Evolutionary conservation across 64 coral and sea anemone species (phyloP).

Genomic region (Montipora cactus): DNA sequence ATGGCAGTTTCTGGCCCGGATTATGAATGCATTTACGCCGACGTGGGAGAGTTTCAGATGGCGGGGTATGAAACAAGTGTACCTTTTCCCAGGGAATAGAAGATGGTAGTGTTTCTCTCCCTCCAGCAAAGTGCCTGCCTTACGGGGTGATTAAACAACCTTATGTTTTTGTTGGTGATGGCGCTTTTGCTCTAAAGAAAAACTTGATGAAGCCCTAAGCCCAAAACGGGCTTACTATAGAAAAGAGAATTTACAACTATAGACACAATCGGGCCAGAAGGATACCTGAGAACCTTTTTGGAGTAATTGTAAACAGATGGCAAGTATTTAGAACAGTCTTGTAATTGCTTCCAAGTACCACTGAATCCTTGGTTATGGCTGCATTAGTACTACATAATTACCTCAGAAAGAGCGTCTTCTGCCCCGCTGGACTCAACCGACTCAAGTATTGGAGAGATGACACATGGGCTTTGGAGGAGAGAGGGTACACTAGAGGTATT

Average conservation of each 20-base stretch:
- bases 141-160: slow-evolving; percentile 17
- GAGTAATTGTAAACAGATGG: slow-evolving; percentile 41
- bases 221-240: slow-evolving; percentile 9
- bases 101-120: slow-evolving; percentile 26
- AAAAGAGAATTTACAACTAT: slow-evolving; percentile 50
- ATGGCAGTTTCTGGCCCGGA: slow-evolving; percentile 14
- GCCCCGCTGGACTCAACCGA: background rate
- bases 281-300: slow-evolving; percentile 40
- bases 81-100: slow-evolving; percentile 13
- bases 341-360: slow-evolving; percentile 24
- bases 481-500: slow-evolving; percentile 35
- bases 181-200: background rate
- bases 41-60: slow-evolving; percentile 26
- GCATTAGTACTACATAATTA: slow-evolving; percentile 44
- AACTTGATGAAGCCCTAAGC: slow-evolving; percentile 28
- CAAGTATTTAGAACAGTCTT: slow-evolving; percentile 34
- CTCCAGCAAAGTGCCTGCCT: slow-evolving; percentile 24
- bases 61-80: slow-evolving; percentile 37
- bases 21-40: slow-evolving; percentile 6
- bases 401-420: slow-evolving; percentile 31
- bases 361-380: slow-evolving; percentile 29
- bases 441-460: slow-evolving; percentile 6
- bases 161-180: slow-evolving; percentile 53
- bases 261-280: slow-evolving; percentile 32
- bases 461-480: slow-evolving; percentile 28